A percentile compares a stretch with the other conserved stretches of the same genome.
Conservation (phyloP, 2,888 invertebrate species). For the Galerucella nymphaeae region DNA sequence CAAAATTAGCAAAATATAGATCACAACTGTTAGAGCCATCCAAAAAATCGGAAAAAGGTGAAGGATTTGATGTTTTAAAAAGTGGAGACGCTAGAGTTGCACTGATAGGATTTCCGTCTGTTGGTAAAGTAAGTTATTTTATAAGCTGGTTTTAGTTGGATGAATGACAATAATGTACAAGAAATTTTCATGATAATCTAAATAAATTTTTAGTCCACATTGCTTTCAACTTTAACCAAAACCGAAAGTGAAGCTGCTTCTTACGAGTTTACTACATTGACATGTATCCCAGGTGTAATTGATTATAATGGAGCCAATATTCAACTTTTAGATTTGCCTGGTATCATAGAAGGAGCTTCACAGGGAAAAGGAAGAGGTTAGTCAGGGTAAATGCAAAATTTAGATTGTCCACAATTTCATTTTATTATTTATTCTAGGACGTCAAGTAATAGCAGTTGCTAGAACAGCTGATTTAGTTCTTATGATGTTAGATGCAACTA, state of each 20-base stretch:
- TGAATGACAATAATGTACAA: neutral
- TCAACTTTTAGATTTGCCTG: slow-evolving; percentile 97
- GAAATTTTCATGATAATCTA: neutral
- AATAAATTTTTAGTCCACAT: slow-evolving; percentile 77
- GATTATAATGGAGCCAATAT: slow-evolving; percentile 99
- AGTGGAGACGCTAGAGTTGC: slow-evolving; percentile 99
- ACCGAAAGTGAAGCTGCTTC: slow-evolving; percentile 97
- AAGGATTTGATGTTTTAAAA: slow-evolving; percentile 99
- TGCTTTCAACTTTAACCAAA: slow-evolving; percentile 93
- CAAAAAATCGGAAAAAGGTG: slow-evolving; percentile 94
- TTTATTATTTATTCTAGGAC: slow-evolving; percentile 48
- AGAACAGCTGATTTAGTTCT: slow-evolving; percentile 97
- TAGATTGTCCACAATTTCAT: neutral
- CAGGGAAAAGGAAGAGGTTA: slow-evolving; percentile 70
- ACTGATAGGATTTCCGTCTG: slow-evolving; percentile 98
- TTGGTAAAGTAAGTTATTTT: slow-evolving; percentile 80
- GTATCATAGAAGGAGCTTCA: slow-evolving; percentile 99
- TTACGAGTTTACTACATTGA: slow-evolving; percentile 98
- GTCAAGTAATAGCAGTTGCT: slow-evolving; percentile 94
- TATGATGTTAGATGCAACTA: slow-evolving; percentile 99
- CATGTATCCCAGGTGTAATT: slow-evolving; percentile 99
- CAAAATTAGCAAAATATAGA: slow-evolving; percentile 94
- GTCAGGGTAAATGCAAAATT: slow-evolving; percentile 18
- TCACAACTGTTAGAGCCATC: slow-evolving; percentile 94
- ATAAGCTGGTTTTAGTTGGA: too few relatives aligned